Evolutionary conservation across 2,888 invertebrate genomes (phyloP).

Genomic region (Andrena fulva): DNA sequence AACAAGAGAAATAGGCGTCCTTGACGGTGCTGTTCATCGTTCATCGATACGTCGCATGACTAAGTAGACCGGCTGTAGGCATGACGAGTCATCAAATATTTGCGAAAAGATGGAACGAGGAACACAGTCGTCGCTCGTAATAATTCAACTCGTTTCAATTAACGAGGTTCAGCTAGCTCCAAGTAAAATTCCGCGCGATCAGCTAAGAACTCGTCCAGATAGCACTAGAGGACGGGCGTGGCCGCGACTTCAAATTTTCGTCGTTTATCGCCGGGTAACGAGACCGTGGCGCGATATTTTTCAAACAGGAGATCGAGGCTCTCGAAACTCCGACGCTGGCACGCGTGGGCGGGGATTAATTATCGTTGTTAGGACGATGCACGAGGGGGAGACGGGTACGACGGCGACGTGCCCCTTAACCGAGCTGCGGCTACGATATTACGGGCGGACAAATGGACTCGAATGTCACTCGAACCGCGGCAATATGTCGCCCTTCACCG

Average conservation of each 20-base stretch:
- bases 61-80: background rate
- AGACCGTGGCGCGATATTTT: conserved; percentile 11
- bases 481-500: conserved; percentile 43
- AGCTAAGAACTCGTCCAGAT: background rate
- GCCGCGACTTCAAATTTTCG: conserved; percentile 14
- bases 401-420: conserved; percentile 29
- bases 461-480: conserved; percentile 49
- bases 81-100: background rate
- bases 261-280: conserved; percentile 12
- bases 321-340: background rate
- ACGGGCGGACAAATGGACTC: conserved; percentile 50
- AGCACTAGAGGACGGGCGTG: conserved; percentile 1
- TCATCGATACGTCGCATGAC: background rate
- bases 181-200: conserved; percentile 6
- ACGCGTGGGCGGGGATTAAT: conserved; percentile 31
- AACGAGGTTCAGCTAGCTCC: background rate
- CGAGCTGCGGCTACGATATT: conserved; percentile 44
- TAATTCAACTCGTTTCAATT: background rate
- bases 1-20: background rate
- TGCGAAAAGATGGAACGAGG: background rate
- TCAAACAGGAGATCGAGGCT: background rate
- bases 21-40: background rate
- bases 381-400: background rate
- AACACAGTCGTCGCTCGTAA: too few relatives aligned
- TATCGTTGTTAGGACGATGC: conserved; percentile 28